Evolutionary conservation across 2,888 invertebrate genomes (phyloP), one percentile per base, ranked within the genome.

Genomic region (Cecidostiba fungosa): DNA sequence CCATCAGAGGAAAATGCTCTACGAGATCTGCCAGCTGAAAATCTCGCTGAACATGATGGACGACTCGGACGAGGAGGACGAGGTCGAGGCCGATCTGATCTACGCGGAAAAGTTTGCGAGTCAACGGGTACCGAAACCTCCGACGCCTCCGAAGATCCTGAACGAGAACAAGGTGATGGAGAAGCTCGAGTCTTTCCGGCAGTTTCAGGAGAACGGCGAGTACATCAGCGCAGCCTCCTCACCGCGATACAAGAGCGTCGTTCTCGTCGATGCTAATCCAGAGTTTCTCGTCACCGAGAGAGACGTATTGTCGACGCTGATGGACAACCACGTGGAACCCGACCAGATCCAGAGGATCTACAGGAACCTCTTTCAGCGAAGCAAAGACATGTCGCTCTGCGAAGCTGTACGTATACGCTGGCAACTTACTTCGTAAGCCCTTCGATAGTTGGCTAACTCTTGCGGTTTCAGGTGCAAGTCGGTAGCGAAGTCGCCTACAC

Each of bases 1-100:
- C 70, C 50, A 29, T 8, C 88, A 94, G 94, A 91, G 92, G 77
- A 93, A 92, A 91, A 94, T 94, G 94, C 86, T 92, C 6, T 90
- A 92, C 43, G 94, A 94, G 90, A 92, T 94, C 29, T 91, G 93
- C 72, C 92, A 93, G 79, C 89, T 94, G 39, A 93, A 94, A 87
- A 90, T 91, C 76, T 93, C 94, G 82, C 89, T 94, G 78, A 94
- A 94, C 78, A 91, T 94, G 50, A 89, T 91, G 6, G 89, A 91
- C 36, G 91, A 92, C n/a, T 91, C 90, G 39, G 90, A 91, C 3
- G 90, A 91, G 0, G 92, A 93, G 5, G 90, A 90, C 23, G 88
- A 90, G 1, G 14, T n/a, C 1, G 87, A 87, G 12, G 83, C 77
- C 0, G 79, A 85, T 29, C 32, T 85, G 1, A 54, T 87, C 16